Evolutionary conservation across 2,888 invertebrate genomes (phyloP).

Genomic region (Ormyrus thymus): DNA sequence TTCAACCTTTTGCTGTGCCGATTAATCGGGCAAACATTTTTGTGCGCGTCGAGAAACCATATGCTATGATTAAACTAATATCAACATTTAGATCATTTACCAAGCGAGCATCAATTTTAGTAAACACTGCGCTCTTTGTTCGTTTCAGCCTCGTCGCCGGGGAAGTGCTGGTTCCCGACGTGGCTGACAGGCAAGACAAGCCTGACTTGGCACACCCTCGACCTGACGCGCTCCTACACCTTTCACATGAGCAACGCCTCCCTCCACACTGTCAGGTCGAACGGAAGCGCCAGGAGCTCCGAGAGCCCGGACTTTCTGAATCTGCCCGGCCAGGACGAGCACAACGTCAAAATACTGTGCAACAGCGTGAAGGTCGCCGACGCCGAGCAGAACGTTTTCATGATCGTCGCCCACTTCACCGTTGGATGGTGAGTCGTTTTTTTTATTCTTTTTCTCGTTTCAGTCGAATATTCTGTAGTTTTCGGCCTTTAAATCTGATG

Average conservation of each 20-base stretch:
- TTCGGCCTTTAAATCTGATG: too few species aligned
- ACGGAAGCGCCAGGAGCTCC: slow-evolving; percentile 68
- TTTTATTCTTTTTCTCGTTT: too few species aligned
- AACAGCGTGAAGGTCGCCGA: slow-evolving; percentile 71
- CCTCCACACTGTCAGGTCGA: slow-evolving; percentile 80
- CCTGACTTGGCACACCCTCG: slow-evolving; percentile 88
- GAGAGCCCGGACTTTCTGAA: slow-evolving; percentile 67
- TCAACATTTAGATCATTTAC: too few species aligned
- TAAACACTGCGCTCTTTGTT: neutral
- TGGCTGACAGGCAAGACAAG: slow-evolving; percentile 87
- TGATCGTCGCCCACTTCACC: slow-evolving; percentile 83
- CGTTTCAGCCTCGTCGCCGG: slow-evolving; percentile 81
- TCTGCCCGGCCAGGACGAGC: slow-evolving; percentile 70
- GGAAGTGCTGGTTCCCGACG: slow-evolving; percentile 89
- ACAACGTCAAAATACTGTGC: slow-evolving; percentile 72
- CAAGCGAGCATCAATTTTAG: neutral
- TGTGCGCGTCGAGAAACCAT: too few species aligned
- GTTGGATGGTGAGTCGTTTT: slow-evolving; percentile 81
- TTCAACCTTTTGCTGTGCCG: too few species aligned
- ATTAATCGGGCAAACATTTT: too few species aligned
- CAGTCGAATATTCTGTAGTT: too few species aligned
- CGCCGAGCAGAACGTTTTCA: slow-evolving; percentile 76
- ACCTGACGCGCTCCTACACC: slow-evolving; percentile 89
- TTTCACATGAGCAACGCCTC: slow-evolving; percentile 90
- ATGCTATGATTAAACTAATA: too few species aligned